A percentile compares a stretch with the other conserved stretches of the same genome.
phyloP scores from a whole-genome alignment of 1,140 invertebrate species.

The Maniola jurtina region DNA sequence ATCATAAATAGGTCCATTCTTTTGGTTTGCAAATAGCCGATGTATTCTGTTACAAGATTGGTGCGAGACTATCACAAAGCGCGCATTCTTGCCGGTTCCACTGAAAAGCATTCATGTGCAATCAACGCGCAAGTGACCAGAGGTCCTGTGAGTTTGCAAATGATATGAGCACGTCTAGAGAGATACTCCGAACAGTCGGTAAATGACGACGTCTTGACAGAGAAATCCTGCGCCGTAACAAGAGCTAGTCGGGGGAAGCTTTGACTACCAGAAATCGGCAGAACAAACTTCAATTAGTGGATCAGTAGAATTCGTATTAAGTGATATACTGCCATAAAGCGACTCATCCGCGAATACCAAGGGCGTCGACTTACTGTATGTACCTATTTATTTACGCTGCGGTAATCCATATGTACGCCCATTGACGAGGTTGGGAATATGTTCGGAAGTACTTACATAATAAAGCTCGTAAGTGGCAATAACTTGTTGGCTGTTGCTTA shows the following conservation, averaged over 20 bases:
- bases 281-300: too few relatives aligned
- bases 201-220: too few relatives aligned
- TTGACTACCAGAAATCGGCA: too few relatives aligned
- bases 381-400: too few relatives aligned
- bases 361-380: too few relatives aligned
- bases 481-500: background rate
- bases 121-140: background rate
- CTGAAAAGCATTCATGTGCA: constrained; percentile 20
- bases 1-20: background rate
- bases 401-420: background rate
- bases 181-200: too few relatives aligned
- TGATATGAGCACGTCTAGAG: background rate
- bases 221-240: too few relatives aligned
- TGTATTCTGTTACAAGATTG: constrained; percentile 14
- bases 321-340: too few relatives aligned
- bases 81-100: constrained; percentile 8
- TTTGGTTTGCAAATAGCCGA: background rate
- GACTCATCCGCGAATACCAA: too few relatives aligned
- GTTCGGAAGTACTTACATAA: constrained; percentile 6
- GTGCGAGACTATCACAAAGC: constrained; percentile 19
- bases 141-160: background rate
- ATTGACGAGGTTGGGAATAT: background rate
- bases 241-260: too few relatives aligned
- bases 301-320: too few relatives aligned
- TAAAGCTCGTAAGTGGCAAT: constrained; percentile 1